Evolutionary conservation across 2,888 invertebrate genomes (phyloP), one percentile per base, ranked within the genome.

Genomic region (Conus canariensis): DNA sequence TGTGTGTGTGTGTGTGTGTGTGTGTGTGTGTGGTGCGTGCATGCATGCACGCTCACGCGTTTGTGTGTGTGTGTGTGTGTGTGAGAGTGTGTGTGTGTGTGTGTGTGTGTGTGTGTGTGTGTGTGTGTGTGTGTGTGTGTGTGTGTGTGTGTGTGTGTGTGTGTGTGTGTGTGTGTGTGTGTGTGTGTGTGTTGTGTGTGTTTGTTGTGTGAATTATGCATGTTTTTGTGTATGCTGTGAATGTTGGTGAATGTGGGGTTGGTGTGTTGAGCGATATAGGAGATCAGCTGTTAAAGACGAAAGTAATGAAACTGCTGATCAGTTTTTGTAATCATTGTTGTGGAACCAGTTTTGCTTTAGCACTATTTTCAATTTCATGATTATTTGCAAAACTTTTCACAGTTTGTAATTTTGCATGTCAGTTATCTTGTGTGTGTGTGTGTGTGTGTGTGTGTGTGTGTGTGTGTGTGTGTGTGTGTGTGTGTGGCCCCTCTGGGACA

Each of bases 101-200:
- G 77, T 77, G 77, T 77, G 77, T 77, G 77, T 77, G 77, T 77
- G 77, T 77, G 77, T 77, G 77, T 77, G 77, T 77, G 77, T 77
- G 77, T 77, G 77, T 77, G 77, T 77, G 77, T 77, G 77, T 77
- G 77, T 77, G 77, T 77, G 77, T 77, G 77, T 77, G 77, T 30
- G 77, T 77, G 77, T 19, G 77, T 77, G 30, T 30, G 30, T 77
- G 30, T 77, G 77, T 30, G 10, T 30, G 77, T 77, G 77, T 77
- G 30, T 30, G 10, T 77, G 77, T 12, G 25, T 77, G 77, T 77
- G 10, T 77, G 77, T 77, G 30, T 77, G 77, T 77, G 77, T 77
- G 25, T 77, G 25, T 30, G 30, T 77, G 30, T 30, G 77, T 70
- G 74, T 74, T 74, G 74, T 74, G 74, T 74, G 74, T 74, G 74